phyloP scores from a whole-genome alignment of 2,113 vertebrate genomes.

The Rhea americana region DNA sequence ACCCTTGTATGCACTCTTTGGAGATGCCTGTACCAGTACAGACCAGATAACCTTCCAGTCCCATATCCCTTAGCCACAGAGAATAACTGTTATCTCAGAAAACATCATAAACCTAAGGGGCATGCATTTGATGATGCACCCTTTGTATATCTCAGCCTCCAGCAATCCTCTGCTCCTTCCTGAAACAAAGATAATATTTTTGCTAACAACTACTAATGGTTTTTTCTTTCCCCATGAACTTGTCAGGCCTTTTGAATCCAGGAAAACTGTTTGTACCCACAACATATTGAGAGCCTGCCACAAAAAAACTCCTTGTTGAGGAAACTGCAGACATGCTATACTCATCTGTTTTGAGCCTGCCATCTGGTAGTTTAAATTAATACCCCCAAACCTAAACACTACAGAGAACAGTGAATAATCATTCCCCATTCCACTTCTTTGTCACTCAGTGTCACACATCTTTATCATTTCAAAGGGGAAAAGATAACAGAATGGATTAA shows the following conservation, averaged over 20 bases:
- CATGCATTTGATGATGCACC: not conserved
- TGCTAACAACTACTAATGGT: not conserved
- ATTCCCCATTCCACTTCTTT: not conserved
- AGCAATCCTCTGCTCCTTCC: not conserved
- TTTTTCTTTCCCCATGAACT: not conserved
- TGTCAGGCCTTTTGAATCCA: not conserved
- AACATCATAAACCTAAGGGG: not conserved
- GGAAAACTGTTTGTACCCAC: not conserved
- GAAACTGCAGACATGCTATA: not conserved
- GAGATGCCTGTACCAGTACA: not conserved
- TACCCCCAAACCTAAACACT: not conserved
- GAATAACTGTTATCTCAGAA: not conserved
- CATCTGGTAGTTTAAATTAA: not conserved
- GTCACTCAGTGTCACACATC: not conserved
- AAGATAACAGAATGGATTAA: not conserved
- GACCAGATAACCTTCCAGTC: not conserved
- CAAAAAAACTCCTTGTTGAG: not conserved
- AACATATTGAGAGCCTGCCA: not conserved
- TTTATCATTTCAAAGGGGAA: not conserved
- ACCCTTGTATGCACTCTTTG: rapidly evolving
- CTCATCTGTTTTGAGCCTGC: not conserved
- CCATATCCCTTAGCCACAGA: too few relatives aligned
- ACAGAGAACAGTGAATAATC: not conserved
- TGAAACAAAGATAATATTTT: not conserved
- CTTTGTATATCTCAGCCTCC: not conserved